Evolutionary conservation across 2,113 vertebrate genomes (phyloP).

Genomic region (Vulpes ferrilata): DNA sequence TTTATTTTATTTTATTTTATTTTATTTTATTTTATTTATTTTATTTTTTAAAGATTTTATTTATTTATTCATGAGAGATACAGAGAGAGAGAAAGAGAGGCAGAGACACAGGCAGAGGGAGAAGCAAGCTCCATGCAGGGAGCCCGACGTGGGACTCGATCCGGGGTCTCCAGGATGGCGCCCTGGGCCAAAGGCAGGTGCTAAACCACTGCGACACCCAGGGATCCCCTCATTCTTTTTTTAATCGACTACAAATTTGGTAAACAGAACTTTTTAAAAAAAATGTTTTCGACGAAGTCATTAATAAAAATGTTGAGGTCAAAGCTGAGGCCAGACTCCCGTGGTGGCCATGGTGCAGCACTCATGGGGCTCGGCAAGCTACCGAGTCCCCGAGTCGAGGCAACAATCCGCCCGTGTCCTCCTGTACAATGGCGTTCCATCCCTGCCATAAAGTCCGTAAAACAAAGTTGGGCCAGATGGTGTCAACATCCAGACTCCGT

Average conservation of each 20-base stretch:
- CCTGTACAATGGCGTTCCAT: background rate
- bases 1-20: too few relatives aligned
- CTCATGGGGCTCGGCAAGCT: background rate
- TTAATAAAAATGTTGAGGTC: slow-evolving; percentile 64
- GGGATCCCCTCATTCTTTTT: background rate
- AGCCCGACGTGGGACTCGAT: too few relatives aligned
- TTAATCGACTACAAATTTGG: slow-evolving; percentile 55
- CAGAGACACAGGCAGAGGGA: too few relatives aligned
- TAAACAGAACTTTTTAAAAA: slow-evolving; percentile 58
- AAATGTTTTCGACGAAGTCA: slow-evolving; percentile 59
- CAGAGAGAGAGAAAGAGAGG: too few relatives aligned
- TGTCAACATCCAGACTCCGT: slow-evolving; percentile 60
- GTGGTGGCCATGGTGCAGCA: background rate
- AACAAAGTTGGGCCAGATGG: slow-evolving; percentile 78
- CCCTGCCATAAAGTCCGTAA: slow-evolving; percentile 70
- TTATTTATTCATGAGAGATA: too few relatives aligned
- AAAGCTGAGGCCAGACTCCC: slow-evolving; percentile 49
- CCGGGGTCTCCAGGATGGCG: too few relatives aligned
- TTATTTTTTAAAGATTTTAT: too few relatives aligned
- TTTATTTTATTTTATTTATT: too few relatives aligned
- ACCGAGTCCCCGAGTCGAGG: slow-evolving; percentile 14
- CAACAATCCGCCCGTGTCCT: background rate
- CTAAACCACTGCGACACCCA: too few relatives aligned
- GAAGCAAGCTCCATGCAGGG: too few relatives aligned
- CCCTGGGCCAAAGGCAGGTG: too few relatives aligned